Percentiles rank a stretch among this genome's conserved stretches.
Evolutionary conservation across 2,888 invertebrate genomes (phyloP).

Genomic region (Epinotia bilunana): DNA sequence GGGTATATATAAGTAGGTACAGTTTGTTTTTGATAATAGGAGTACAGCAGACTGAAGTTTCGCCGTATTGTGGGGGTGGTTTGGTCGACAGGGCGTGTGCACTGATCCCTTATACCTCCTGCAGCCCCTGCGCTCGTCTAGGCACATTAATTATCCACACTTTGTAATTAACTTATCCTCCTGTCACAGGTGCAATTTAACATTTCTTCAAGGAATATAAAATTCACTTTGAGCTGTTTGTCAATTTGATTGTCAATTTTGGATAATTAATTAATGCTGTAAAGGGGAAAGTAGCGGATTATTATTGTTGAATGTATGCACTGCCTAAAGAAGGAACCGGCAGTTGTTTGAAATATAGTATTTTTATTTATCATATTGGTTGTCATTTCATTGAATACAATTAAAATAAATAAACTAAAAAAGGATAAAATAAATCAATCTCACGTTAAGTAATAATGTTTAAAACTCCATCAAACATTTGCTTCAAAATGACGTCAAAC

Average conservation of each 20-base stretch:
- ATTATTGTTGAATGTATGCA: conserved; percentile 20
- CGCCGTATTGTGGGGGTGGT: not conserved
- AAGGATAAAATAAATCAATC: not conserved
- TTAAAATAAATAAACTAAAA: not conserved
- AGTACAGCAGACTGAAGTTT: not conserved
- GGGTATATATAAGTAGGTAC: too few species aligned
- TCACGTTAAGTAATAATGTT: too few species aligned
- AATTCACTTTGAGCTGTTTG: conserved; percentile 36
- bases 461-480: not conserved
- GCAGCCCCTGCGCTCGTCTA: not conserved
- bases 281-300: conserved; percentile 16
- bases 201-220: conserved; percentile 12
- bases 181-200: conserved; percentile 19
- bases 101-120: conserved; percentile 16
- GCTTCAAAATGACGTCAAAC: not conserved
- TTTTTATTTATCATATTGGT: not conserved
- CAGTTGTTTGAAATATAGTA: not conserved
- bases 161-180: conserved; percentile 21
- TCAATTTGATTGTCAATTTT: conserved; percentile 37
- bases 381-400: not conserved
- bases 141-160: conserved; percentile 6
- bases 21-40: not conserved
- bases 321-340: conserved; percentile 1
- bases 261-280: conserved; percentile 34
- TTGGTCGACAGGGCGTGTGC: conserved; percentile 7